Evolutionary conservation across 2,113 vertebrate species (phyloP), one percentile per base, ranked within the genome.

Genomic region (Gymnobelideus leadbeateri): DNA sequence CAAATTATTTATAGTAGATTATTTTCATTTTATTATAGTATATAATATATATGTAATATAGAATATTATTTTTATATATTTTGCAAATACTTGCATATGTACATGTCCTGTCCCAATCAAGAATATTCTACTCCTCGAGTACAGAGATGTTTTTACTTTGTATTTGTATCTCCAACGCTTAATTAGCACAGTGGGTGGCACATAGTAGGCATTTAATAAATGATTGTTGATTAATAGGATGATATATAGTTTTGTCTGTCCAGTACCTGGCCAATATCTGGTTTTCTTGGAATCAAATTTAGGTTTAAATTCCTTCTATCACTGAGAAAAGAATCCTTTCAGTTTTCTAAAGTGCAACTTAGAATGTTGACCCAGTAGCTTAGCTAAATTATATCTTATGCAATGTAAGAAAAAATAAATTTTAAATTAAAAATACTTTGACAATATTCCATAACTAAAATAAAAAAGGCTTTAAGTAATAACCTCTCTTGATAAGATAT

Each of bases 251-350:
- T 50, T 55, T 51, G 1, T 89, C 91, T 92, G 47, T 91, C 93
- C 50, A 93, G 26, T 91, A 96, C 28, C 26, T 51, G 92, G 5
- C 11, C 11, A 37, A 68, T 68, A 28, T 37, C n/a, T 89, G 50
- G 94, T 57, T 96, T 54, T 95, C 90, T 47, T 6, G 49, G 90
- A 89, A 92, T 55, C 16, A 47, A 92, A 90, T 47, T 91, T 91
- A 0, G 47, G 12, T 50, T 28, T 91, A 55, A 8, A 93, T 11
- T 52, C 94, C n/a, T 89, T 16, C 68, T 21, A 89, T n/a, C 46
- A 53, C 43, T 31, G 91, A 37, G 95, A 93, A 94, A 54, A 90
- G n/a, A 77, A 92, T 61, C 8, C 46, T 77, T 46, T 91, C 14
- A 91, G 43, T 47, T 28, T 1, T 57, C 46, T 51, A 84, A 8